Percentiles rank a stretch among this genome's conserved stretches.
These are phyloP conservation scores for Lipotes vexillifer DNA, from an alignment of 2,113 vertebrate species.

Conservation along the genomic window DNA sequence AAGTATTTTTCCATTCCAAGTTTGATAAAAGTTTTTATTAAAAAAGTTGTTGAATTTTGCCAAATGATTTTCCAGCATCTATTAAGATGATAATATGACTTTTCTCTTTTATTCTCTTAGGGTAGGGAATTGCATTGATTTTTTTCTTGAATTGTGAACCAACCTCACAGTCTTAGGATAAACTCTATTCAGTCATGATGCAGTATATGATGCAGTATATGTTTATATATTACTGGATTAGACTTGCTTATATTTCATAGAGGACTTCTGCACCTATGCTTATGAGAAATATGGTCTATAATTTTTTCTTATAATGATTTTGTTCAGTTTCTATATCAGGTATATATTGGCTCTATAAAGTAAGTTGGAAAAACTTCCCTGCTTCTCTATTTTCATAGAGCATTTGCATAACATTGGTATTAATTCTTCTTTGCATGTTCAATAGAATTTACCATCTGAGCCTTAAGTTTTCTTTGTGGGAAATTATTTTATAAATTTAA, in stretches of 20 bases:
- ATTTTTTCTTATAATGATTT: neutral
- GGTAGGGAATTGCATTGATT: neutral
- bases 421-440: neutral
- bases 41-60: too few relatives aligned
- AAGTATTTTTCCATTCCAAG: too few relatives aligned
- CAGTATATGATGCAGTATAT: too few relatives aligned
- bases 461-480: too few relatives aligned
- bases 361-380: neutral
- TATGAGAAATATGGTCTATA: neutral
- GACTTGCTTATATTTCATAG: neutral
- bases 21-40: too few relatives aligned
- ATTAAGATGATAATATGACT: too few relatives aligned
- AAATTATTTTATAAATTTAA: too few relatives aligned
- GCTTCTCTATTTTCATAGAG: neutral
- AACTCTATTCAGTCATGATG: neutral
- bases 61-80: too few relatives aligned
- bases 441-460: neutral
- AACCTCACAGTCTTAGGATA: neutral
- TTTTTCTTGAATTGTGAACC: neutral
- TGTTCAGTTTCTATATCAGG: neutral
- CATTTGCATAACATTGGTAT: neutral
- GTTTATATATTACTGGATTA: neutral
- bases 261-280: too few relatives aligned
- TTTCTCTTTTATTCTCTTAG: too few relatives aligned
- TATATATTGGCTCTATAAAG: neutral